Conservation (phyloP, 1,140 invertebrate genomes). For the Scylla paramamosain region DNA sequence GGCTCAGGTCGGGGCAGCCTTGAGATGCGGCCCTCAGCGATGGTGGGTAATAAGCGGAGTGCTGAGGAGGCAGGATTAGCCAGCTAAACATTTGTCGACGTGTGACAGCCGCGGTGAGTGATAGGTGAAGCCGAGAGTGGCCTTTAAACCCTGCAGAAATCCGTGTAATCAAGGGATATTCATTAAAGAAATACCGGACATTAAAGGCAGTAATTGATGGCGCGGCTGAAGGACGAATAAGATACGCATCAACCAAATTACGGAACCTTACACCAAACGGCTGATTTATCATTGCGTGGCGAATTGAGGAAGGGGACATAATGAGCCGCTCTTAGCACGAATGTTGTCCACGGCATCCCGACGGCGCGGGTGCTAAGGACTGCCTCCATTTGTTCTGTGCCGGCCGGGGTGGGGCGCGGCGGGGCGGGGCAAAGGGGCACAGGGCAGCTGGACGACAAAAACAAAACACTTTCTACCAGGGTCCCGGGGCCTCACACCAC, state of each 20-base stretch:
- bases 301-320: constrained; percentile 9
- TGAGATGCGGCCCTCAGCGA: constrained; percentile 27
- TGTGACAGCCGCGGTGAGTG: constrained; percentile 56
- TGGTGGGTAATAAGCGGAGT: constrained; percentile 35
- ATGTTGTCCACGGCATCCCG: too few relatives aligned
- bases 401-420: not conserved
- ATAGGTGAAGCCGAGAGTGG: constrained; percentile 54
- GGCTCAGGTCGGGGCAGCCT: not conserved
- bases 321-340: not conserved
- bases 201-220: constrained; percentile 54
- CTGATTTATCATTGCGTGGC: constrained; percentile 30
- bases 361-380: too few relatives aligned
- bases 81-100: constrained; percentile 51
- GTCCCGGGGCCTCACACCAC: too few relatives aligned
- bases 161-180: constrained; percentile 63
- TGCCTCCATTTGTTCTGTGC: not conserved
- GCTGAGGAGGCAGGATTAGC: constrained; percentile 6
- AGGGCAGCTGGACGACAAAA: too few relatives aligned
- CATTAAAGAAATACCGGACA: constrained; percentile 57
- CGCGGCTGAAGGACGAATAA: constrained; percentile 32
- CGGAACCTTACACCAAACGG: constrained; percentile 11
- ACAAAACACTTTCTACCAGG: too few relatives aligned
- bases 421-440: too few relatives aligned
- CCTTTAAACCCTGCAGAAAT: constrained; percentile 54
- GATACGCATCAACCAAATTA: constrained; percentile 35